A percentile compares a stretch with the other conserved stretches of the same genome.
phyloP scores from a whole-genome alignment of 2,888 invertebrate genomes.

The Auanema freiburgensis region DNA sequence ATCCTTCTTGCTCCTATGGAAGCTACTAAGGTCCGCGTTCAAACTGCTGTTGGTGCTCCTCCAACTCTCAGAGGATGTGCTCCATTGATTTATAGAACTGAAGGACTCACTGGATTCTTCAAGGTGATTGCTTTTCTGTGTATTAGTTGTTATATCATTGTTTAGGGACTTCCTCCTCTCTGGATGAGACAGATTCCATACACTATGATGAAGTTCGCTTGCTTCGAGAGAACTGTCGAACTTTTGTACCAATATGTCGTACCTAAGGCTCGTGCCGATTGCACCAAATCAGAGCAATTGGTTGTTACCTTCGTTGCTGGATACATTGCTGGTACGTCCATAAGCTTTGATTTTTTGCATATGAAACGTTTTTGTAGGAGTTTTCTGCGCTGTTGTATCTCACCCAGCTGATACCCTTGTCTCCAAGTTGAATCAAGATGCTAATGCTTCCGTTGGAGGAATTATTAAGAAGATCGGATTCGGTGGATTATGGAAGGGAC shows the following conservation, averaged over 20 bases:
- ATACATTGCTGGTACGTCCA: slow-evolving; percentile 74
- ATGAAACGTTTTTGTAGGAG: slow-evolving; percentile 72
- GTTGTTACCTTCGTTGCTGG: slow-evolving; percentile 94
- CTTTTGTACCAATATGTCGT: slow-evolving; percentile 82
- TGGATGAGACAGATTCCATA: slow-evolving; percentile 98
- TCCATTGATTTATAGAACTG: slow-evolving; percentile 85
- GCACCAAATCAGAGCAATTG: slow-evolving; percentile 87
- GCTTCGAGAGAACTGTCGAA: slow-evolving; percentile 95
- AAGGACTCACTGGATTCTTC: slow-evolving; percentile 78
- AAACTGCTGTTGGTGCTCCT: slow-evolving; percentile 91
- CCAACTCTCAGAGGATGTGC: slow-evolving; percentile 83
- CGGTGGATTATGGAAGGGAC: slow-evolving; percentile 80
- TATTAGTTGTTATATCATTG: slow-evolving; percentile 66
- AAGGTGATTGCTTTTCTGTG: slow-evolving; percentile 46
- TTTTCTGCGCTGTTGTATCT: slow-evolving; percentile 98
- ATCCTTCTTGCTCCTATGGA: slow-evolving; percentile 94
- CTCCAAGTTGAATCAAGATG: slow-evolving; percentile 91
- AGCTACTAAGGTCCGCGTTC: slow-evolving; percentile 92
- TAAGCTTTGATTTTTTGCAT: neutral
- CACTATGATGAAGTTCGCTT: slow-evolving; percentile 99
- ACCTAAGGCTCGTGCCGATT: slow-evolving; percentile 88
- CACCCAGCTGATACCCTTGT: slow-evolving; percentile 97
- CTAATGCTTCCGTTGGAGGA: slow-evolving; percentile 76
- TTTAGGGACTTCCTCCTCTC: slow-evolving; percentile 91
- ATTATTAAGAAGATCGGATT: slow-evolving; percentile 78